Conservation (phyloP, 2,888 invertebrate genomes). For the Xylota sylvarum region DNA sequence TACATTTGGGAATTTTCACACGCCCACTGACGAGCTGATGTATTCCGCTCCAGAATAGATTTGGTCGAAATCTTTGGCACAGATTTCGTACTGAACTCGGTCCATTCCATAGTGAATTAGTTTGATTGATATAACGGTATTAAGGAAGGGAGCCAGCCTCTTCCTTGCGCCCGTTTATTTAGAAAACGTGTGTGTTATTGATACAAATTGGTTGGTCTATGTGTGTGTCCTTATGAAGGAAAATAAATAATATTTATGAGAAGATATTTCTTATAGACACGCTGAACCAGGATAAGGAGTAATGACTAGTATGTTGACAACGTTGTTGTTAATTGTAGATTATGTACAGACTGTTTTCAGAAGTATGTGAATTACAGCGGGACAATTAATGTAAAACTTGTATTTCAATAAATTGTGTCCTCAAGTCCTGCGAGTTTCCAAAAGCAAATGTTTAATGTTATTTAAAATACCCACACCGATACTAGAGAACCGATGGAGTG, state of each 20-base stretch:
- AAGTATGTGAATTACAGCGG: too few relatives aligned
- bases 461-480: too few relatives aligned
- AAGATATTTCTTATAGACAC: not conserved
- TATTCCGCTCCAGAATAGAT: slow-evolving; percentile 1
- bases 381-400: too few relatives aligned
- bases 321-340: not conserved
- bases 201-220: not conserved
- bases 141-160: not conserved
- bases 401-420: too few relatives aligned
- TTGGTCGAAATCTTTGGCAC: not conserved
- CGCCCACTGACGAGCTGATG: not conserved
- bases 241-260: not conserved
- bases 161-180: not conserved
- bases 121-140: slow-evolving; percentile 4
- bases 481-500: too few relatives aligned
- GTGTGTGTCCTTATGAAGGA: not conserved
- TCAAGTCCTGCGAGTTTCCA: too few relatives aligned
- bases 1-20: slow-evolving; percentile 3
- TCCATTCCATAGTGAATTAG: not conserved
- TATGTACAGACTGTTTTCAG: too few relatives aligned
- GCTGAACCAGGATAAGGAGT: not conserved
- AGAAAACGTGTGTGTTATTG: slow-evolving; percentile 9
- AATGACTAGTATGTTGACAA: not conserved
- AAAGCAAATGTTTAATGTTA: too few relatives aligned
- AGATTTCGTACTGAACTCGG: not conserved